Conservation (phyloP, 2,797 vertebrate genomes). For the Pseudomugil gertrudae region DNA sequence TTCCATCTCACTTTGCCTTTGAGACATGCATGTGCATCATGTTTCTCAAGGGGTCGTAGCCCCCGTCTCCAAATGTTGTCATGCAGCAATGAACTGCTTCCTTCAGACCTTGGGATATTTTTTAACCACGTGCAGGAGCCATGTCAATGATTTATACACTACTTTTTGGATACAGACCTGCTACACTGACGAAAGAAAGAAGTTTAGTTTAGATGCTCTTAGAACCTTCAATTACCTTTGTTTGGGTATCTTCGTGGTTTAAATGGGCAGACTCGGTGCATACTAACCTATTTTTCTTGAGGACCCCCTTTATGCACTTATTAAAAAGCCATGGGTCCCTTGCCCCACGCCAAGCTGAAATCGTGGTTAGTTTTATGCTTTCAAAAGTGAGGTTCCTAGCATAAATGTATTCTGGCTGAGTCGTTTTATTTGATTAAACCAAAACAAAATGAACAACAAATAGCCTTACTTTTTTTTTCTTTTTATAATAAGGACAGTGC, state of each 20-base stretch:
- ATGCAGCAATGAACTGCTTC: constrained; percentile 29
- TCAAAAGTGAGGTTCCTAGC: no score
- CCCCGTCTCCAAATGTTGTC: constrained; percentile 36
- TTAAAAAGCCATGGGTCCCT: no score
- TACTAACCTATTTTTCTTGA: no score
- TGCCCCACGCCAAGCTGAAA: no score
- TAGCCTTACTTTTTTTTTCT: no score
- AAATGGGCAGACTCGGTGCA: background rate
- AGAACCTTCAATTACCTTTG: constrained; percentile 21
- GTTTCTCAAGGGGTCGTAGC: constrained; percentile 47
- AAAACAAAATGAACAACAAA: no score
- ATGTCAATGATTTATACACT: constrained; percentile 65
- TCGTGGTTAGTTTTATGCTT: no score
- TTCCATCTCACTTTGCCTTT: constrained; percentile 55
- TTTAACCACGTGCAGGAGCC: constrained; percentile 46
- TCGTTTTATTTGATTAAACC: no score
- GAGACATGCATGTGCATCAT: constrained; percentile 50
- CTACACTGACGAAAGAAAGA: constrained; percentile 24
- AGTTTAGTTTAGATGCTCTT: constrained; percentile 40
- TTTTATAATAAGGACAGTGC: no score
- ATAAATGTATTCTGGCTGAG: no score
- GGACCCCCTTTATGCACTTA: no score
- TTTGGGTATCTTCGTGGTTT: constrained; percentile 13
- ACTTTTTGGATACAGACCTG: constrained; percentile 52
- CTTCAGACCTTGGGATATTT: constrained; percentile 56